These are phyloP conservation scores for Catotricha subobsoleta DNA, from an alignment of 2,888 invertebrate genomes.

Conservation along the genomic window DNA sequence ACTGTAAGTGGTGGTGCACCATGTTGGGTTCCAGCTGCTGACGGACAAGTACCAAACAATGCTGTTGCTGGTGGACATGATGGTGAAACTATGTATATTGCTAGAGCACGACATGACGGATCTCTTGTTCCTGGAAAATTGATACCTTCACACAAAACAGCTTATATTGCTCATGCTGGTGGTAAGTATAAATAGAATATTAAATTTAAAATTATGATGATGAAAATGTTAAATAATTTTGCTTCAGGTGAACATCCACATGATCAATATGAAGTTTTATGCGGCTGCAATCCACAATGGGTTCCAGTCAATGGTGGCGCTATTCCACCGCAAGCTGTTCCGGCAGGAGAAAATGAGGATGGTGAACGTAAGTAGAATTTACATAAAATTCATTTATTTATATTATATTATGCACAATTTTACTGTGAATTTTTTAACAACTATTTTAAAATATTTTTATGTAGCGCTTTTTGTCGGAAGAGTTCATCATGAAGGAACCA, in stretches of 20 bases:
- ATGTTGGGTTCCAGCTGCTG: slow-evolving; percentile 40
- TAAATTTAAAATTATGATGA: no score
- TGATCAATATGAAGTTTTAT: slow-evolving; percentile 48
- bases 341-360: no score
- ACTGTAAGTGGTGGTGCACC: slow-evolving; percentile 28
- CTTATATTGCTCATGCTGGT: slow-evolving; percentile 63
- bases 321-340: slow-evolving; percentile 56
- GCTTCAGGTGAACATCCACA: slow-evolving; percentile 49
- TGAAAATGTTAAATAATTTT: no score
- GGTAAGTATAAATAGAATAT: no score
- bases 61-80: no score
- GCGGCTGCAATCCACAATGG: slow-evolving; percentile 45
- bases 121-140: slow-evolving; percentile 63
- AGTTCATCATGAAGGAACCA: slow-evolving; percentile 53
- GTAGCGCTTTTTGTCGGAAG: slow-evolving; percentile 50
- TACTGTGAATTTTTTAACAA: no score
- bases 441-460: no score
- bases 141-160: slow-evolving; percentile 46
- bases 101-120: slow-evolving; percentile 49
- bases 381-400: no score
- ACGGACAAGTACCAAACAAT: no score
- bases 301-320: slow-evolving; percentile 44
- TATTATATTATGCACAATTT: no score
- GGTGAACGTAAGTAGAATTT: no score
- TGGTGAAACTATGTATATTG: slow-evolving; percentile 37